These are phyloP conservation scores for Cremastinae sp. DNA, from an alignment of 2,888 invertebrate species.

Conservation along the genomic window DNA sequence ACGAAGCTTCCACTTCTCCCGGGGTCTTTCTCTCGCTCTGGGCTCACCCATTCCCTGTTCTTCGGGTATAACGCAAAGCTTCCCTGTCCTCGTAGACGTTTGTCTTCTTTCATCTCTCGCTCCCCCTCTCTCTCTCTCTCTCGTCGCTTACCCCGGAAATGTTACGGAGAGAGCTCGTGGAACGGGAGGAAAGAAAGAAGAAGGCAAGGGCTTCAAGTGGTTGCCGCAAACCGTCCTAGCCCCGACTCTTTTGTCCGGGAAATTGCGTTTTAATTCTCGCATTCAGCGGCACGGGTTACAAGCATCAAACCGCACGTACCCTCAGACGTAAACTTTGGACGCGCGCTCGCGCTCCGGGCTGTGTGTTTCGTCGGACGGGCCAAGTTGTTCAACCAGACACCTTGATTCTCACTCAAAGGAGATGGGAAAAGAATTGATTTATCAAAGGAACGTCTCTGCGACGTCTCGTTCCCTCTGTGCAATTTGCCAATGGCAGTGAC, in stretches of 20 bases:
- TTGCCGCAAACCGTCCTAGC: constrained; percentile 76
- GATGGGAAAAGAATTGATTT: too few relatives aligned
- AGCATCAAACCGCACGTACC: constrained; percentile 33
- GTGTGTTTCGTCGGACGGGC: constrained; percentile 39
- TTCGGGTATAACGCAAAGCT: constrained; percentile 31
- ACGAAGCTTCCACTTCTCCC: constrained; percentile 35
- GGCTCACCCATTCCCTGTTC: constrained; percentile 15
- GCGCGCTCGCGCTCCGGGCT: constrained; percentile 20
- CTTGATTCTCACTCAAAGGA: too few relatives aligned
- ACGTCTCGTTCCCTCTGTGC: too few relatives aligned
- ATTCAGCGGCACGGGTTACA: constrained; percentile 74
- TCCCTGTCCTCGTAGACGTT: constrained; percentile 11
- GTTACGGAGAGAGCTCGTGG: constrained; percentile 18
- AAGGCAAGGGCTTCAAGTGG: constrained; percentile 60
- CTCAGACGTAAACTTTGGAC: background rate
- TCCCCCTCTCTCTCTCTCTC: constrained; percentile 16
- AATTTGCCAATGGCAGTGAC: too few relatives aligned
- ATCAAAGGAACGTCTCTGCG: too few relatives aligned
- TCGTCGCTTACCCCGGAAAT: constrained; percentile 9
- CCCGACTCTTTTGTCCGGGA: constrained; percentile 75
- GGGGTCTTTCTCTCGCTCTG: background rate
- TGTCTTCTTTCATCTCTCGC: constrained; percentile 26
- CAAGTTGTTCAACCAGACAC: too few relatives aligned
- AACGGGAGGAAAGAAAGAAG: constrained; percentile 59
- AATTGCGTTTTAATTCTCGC: constrained; percentile 80